Percentiles rank a stretch among this genome's conserved stretches.
Conservation (phyloP, 2,113 vertebrate species). For the Solea senegalensis region DNA sequence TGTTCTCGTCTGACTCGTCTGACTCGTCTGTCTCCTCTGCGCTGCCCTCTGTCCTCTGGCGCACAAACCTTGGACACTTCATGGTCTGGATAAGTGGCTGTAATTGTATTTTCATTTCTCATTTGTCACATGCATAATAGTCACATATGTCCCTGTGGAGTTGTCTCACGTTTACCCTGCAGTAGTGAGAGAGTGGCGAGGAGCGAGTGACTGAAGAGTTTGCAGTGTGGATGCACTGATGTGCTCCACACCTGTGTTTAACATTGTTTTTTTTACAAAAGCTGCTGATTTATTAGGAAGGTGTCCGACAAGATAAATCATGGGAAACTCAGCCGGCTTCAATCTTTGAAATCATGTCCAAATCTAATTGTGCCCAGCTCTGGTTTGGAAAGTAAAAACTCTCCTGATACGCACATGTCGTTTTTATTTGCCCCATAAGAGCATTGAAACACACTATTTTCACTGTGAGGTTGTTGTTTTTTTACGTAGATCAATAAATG, state of each 20-base stretch:
- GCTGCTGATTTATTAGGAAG: neutral
- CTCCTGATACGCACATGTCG: neutral
- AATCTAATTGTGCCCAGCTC: constrained; percentile 1
- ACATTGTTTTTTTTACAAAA: constrained; percentile 5
- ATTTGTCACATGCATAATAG: constrained; percentile 88
- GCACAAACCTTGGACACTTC: constrained; percentile 81
- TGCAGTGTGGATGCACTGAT: neutral
- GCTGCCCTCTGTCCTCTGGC: constrained; percentile 66
- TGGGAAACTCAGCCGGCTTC: neutral
- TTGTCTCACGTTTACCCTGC: constrained; percentile 62
- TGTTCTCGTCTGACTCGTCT: constrained; percentile 80
- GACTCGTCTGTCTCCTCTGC: constrained; percentile 67
- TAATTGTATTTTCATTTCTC: constrained; percentile 94
- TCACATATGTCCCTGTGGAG: constrained; percentile 80
- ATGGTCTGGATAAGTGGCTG: constrained; percentile 91
- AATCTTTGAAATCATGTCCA: constrained; percentile 25
- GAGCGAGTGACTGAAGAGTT: neutral
- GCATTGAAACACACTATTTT: neutral
- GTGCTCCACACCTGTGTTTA: neutral
- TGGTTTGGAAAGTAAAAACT: constrained; percentile 3
- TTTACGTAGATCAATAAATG: neutral
- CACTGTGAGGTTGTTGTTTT: neutral
- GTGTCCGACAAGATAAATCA: constrained; percentile 18
- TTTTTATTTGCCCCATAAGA: neutral
- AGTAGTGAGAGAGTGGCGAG: neutral